Conservation (phyloP, 2,888 invertebrate species). For the Parnassius orleans region DNA sequence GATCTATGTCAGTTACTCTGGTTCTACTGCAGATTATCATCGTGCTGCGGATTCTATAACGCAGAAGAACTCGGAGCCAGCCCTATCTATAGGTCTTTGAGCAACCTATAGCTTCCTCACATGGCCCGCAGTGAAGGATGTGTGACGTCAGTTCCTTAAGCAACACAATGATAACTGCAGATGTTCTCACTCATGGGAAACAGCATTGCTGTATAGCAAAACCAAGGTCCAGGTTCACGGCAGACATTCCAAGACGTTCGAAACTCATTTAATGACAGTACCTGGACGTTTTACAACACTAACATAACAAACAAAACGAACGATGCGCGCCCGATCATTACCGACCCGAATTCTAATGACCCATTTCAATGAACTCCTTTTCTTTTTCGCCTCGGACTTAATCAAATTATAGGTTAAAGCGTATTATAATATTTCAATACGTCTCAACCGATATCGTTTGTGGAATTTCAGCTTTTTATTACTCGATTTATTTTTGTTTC, state of each 20-base stretch:
- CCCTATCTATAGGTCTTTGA: no score
- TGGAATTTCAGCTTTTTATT: constrained; percentile 76
- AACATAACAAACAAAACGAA: constrained; percentile 69
- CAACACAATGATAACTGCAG: no score
- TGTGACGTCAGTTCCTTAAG: no score
- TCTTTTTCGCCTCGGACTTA: constrained; percentile 73
- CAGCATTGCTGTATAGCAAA: background rate
- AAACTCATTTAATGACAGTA: constrained; percentile 48
- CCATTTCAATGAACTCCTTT: constrained; percentile 70
- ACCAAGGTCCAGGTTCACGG: constrained; percentile 19
- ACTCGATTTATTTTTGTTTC: constrained; percentile 66
- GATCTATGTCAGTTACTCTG: no score
- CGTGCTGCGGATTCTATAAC: no score
- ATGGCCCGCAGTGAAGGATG: no score
- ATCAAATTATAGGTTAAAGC: constrained; percentile 79
- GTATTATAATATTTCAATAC: constrained; percentile 80
- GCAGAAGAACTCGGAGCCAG: no score
- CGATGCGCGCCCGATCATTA: constrained; percentile 71
- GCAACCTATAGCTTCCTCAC: no score
- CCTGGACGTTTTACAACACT: constrained; percentile 52
- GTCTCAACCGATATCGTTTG: constrained; percentile 70
- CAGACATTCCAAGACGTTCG: constrained; percentile 43
- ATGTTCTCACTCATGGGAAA: no score
- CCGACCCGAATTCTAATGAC: constrained; percentile 76
- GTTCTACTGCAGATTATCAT: no score